These are phyloP conservation scores for Carposina sasakii DNA, from an alignment of 1,140 invertebrate species.

Conservation along the genomic window DNA sequence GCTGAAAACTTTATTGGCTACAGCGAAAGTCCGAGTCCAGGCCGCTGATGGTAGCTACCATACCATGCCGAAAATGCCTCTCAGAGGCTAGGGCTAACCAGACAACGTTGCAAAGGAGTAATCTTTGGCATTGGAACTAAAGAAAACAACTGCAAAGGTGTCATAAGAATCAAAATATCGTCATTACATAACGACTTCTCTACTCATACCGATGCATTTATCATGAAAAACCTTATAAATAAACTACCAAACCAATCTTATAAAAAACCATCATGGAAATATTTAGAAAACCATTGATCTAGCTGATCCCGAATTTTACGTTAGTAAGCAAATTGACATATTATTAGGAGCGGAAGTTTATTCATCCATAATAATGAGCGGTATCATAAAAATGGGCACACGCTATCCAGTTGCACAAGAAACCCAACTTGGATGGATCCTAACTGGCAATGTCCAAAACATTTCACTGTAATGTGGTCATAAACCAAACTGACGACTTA, in stretches of 20 bases:
- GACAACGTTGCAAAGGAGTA: no score
- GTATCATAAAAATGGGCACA: slow-evolving; percentile 10
- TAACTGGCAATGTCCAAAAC: no score
- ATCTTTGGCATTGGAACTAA: no score
- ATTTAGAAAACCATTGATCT: slow-evolving; percentile 3
- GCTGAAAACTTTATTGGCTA: no score
- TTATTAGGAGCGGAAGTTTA: slow-evolving; percentile 8
- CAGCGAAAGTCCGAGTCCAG: no score
- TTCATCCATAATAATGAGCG: not conserved
- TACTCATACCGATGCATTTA: not conserved
- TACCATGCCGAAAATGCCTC: no score
- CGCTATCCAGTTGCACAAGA: no score
- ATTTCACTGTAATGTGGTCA: no score
- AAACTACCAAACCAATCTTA: slow-evolving; percentile 4
- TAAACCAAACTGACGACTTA: no score
- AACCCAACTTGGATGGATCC: no score
- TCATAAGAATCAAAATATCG: slow-evolving; percentile 1
- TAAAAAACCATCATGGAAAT: slow-evolving; percentile 7
- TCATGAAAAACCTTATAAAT: slow-evolving; percentile 5
- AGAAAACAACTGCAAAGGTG: slow-evolving; percentile 6
- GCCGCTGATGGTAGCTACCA: no score
- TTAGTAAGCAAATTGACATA: slow-evolving; percentile 1
- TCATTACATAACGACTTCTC: slow-evolving; percentile 1
- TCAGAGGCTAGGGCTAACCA: no score
- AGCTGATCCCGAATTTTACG: slow-evolving; percentile 10